Percentiles rank a stretch among this genome's conserved stretches.
Conservation (phyloP, 2,797 vertebrate species). For the Numenius phaeopus region DNA sequence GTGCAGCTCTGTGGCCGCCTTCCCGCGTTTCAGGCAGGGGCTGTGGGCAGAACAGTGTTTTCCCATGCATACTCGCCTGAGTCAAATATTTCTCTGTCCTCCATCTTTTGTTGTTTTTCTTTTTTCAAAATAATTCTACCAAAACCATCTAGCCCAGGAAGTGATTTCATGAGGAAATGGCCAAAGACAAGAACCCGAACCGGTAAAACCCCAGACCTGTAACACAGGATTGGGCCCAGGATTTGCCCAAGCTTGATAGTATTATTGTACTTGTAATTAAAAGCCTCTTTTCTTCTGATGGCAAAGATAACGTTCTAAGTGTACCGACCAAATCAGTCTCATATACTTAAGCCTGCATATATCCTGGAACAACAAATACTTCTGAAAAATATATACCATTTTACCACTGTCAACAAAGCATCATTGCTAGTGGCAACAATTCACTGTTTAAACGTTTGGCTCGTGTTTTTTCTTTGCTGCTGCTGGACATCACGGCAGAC, state of each 20-base stretch:
- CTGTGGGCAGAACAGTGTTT: background rate
- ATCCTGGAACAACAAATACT: background rate
- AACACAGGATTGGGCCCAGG: background rate
- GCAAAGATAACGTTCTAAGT: background rate
- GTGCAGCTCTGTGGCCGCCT: background rate
- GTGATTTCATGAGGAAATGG: background rate
- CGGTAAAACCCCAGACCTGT: background rate
- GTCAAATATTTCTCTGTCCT: background rate
- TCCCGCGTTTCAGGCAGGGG: rapidly evolving
- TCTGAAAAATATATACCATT: background rate
- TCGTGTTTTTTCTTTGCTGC: background rate
- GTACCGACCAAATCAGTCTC: background rate
- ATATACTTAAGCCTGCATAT: background rate
- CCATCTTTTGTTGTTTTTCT: background rate
- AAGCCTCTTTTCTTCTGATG: background rate
- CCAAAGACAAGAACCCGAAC: background rate
- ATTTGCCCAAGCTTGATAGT: background rate
- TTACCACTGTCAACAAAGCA: background rate
- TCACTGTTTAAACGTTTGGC: background rate
- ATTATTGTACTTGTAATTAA: conserved; percentile 3
- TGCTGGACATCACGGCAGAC: background rate
- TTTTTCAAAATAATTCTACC: background rate
- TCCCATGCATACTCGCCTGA: background rate
- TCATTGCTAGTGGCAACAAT: background rate
- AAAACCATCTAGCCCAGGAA: background rate